phyloP scores from a whole-genome alignment of 2,113 vertebrate genomes.

The Chionomys nivalis region DNA sequence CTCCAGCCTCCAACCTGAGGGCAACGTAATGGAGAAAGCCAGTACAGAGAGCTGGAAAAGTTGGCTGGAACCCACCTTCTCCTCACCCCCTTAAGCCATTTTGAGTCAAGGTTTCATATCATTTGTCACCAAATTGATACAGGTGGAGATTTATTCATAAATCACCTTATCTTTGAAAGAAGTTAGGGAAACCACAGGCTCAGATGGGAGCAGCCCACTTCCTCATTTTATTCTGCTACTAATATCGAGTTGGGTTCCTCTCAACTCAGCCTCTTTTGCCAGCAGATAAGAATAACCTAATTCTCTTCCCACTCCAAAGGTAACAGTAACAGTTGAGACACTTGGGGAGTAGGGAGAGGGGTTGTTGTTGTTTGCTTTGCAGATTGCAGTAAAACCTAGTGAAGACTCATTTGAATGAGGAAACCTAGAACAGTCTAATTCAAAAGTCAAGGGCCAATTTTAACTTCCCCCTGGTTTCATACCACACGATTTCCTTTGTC shows the following conservation, averaged over 20 bases:
- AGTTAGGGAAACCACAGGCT: background rate
- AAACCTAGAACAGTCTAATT: background rate
- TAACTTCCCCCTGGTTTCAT: background rate
- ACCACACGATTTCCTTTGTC: background rate
- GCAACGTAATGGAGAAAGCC: background rate
- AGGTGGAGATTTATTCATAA: background rate
- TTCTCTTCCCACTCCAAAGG: constrained; percentile 53
- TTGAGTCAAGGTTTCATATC: constrained; percentile 15
- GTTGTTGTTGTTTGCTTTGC: background rate
- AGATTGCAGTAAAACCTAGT: background rate
- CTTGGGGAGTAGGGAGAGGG: background rate
- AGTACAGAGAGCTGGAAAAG: background rate
- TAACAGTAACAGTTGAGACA: background rate
- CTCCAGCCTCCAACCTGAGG: background rate
- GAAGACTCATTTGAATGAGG: background rate
- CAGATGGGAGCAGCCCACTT: background rate
- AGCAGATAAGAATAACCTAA: constrained; percentile 64
- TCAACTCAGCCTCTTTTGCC: background rate
- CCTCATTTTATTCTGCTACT: background rate
- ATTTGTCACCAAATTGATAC: background rate
- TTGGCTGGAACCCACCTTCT: background rate
- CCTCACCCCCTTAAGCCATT: background rate
- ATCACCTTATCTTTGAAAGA: background rate
- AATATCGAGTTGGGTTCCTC: background rate
- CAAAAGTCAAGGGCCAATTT: background rate